Conservation (phyloP, 2,888 invertebrate genomes). For the Perdita meconis region DNA sequence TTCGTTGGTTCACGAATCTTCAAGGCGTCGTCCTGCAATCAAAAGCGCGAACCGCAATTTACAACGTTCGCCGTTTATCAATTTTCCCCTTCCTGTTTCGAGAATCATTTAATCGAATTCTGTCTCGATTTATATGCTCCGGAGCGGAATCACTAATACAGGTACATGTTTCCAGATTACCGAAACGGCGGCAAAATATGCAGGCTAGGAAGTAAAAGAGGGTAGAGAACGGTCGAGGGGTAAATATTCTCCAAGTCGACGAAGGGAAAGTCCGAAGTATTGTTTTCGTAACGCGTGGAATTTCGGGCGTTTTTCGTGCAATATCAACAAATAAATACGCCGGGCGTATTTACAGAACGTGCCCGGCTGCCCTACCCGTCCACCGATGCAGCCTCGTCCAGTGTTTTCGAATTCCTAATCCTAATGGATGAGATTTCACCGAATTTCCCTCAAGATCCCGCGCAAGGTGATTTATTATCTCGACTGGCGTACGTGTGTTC, state of each 20-base stretch:
- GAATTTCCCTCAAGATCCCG: slow-evolving; percentile 69
- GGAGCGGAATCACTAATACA: slow-evolving; percentile 53
- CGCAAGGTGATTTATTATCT: slow-evolving; percentile 73
- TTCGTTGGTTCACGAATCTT: neutral
- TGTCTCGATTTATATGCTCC: slow-evolving; percentile 55
- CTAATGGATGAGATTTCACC: slow-evolving; percentile 77
- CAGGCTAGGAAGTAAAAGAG: slow-evolving; percentile 24
- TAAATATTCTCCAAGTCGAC: slow-evolving; percentile 72
- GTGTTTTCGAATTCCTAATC: slow-evolving; percentile 66
- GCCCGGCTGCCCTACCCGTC: slow-evolving; percentile 47
- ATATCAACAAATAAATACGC: slow-evolving; percentile 46
- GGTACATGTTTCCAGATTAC: slow-evolving; percentile 72
- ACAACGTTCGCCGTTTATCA: slow-evolving; percentile 53
- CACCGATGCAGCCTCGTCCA: slow-evolving; percentile 16
- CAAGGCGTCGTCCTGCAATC: neutral
- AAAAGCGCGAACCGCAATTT: slow-evolving; percentile 18
- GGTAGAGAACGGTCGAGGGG: slow-evolving; percentile 50
- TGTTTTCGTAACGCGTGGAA: slow-evolving; percentile 70
- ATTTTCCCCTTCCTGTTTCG: slow-evolving; percentile 55
- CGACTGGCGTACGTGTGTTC: slow-evolving; percentile 34
- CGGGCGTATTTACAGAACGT: slow-evolving; percentile 58
- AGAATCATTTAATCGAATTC: slow-evolving; percentile 65
- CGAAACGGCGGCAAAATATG: slow-evolving; percentile 62
- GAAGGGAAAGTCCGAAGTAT: slow-evolving; percentile 43
- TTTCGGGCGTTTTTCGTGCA: slow-evolving; percentile 50